Evolutionary conservation across 2,888 invertebrate genomes (phyloP).

Genomic region (Drosophila robusta): DNA sequence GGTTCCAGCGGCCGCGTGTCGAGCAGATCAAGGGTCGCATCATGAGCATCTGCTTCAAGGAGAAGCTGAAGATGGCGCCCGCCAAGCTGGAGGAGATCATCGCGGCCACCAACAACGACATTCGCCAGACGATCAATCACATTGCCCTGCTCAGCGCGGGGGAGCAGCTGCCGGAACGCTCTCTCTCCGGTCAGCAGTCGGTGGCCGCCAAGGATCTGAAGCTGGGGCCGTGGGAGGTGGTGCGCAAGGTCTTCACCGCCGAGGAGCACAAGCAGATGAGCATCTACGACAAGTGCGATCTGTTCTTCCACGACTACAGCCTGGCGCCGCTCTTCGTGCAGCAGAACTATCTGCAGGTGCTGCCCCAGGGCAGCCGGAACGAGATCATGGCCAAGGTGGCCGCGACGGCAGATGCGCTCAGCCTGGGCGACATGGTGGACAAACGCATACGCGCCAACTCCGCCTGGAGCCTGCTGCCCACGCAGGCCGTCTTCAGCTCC

Average conservation of each 20-base stretch:
- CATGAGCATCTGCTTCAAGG: slow-evolving; percentile 96
- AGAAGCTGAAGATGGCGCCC: slow-evolving; percentile 91
- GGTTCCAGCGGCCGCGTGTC: slow-evolving; percentile 93
- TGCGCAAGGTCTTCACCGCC: slow-evolving; percentile 93
- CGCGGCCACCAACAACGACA: slow-evolving; percentile 94
- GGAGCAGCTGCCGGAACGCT: slow-evolving; percentile 82
- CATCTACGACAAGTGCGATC: slow-evolving; percentile 92
- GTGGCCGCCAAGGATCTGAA: slow-evolving; percentile 92
- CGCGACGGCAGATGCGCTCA: slow-evolving; percentile 93
- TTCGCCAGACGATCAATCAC: slow-evolving; percentile 96
- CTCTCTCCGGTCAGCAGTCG: slow-evolving; percentile 58
- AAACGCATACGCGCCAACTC: slow-evolving; percentile 91
- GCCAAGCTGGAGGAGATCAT: slow-evolving; percentile 94
- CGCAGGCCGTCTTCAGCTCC: slow-evolving; percentile 94
- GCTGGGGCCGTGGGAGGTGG: slow-evolving; percentile 97
- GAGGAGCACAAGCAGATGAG: slow-evolving; percentile 92
- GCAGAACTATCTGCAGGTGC: slow-evolving; percentile 95
- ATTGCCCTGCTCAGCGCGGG: slow-evolving; percentile 92
- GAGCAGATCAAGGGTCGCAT: slow-evolving; percentile 97
- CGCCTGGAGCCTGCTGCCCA: slow-evolving; percentile 95
- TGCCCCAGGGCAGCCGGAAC: slow-evolving; percentile 88
- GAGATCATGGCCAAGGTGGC: slow-evolving; percentile 90
- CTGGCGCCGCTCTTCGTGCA: slow-evolving; percentile 98
- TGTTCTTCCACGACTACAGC: slow-evolving; percentile 99
- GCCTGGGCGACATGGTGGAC: slow-evolving; percentile 94